phyloP scores from a whole-genome alignment of 1,140 invertebrate genomes.

The Magallana gigas region DNA sequence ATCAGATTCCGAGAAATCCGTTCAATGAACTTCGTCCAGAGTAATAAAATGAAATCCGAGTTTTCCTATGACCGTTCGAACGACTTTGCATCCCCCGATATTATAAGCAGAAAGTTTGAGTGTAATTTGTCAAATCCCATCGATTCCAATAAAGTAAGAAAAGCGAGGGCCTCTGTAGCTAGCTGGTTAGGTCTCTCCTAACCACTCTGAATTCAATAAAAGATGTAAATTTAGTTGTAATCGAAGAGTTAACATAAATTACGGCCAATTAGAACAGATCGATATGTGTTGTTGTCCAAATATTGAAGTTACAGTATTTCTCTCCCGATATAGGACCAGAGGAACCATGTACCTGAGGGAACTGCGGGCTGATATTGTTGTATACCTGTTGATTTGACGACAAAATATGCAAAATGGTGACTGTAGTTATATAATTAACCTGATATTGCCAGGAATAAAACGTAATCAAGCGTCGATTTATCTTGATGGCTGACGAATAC shows the following conservation, averaged over 20 bases:
- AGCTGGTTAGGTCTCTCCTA: neutral
- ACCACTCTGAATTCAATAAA: neutral
- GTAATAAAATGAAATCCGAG: too few relatives aligned
- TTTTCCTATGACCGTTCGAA: too few relatives aligned
- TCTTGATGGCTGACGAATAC: too few relatives aligned
- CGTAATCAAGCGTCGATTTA: too few relatives aligned
- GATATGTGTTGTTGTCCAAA: neutral
- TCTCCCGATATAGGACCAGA: too few relatives aligned
- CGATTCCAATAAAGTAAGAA: neutral
- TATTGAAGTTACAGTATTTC: conserved; percentile 11
- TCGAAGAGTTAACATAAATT: conserved; percentile 5
- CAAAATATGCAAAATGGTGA: neutral
- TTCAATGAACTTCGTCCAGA: neutral
- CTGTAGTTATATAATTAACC: too few relatives aligned
- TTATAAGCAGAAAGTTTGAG: too few relatives aligned
- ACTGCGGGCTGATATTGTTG: neutral
- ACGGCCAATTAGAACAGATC: neutral
- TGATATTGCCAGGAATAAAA: too few relatives aligned
- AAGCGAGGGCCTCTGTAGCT: neutral
- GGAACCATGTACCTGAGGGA: too few relatives aligned
- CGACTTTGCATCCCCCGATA: too few relatives aligned
- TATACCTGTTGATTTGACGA: conserved; percentile 3
- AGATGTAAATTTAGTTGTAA: neutral
- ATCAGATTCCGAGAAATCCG: neutral
- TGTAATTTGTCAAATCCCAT: neutral